A percentile compares a stretch with the other conserved stretches of the same genome.
These are phyloP conservation scores for Aurelia sp. DNA, from an alignment of 30 jellyfish, hydroid and myxozoan species.

Conservation along the genomic window DNA sequence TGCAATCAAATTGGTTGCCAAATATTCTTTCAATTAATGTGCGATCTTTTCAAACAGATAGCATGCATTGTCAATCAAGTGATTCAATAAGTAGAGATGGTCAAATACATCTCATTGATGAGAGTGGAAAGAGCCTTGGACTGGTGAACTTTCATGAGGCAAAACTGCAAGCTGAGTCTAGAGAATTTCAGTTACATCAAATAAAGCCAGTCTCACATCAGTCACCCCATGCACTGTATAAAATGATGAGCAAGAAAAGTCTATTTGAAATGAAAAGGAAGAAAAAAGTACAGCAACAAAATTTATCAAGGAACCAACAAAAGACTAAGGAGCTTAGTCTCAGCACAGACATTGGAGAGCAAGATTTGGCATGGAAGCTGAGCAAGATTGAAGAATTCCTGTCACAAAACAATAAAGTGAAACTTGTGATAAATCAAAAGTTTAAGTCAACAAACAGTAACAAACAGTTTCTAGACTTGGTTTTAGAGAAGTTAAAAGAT, in stretches of 20 bases:
- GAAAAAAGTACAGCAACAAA: slow-evolving; percentile 14
- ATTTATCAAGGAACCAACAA: slow-evolving; percentile 18
- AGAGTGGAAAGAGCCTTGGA: slow-evolving; percentile 67
- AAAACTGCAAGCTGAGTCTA: slow-evolving; percentile 48
- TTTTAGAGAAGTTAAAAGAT: slow-evolving; percentile 12
- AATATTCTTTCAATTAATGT: no score
- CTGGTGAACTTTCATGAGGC: slow-evolving; percentile 55
- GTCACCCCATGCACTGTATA: slow-evolving; percentile 62
- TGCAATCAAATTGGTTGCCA: no score
- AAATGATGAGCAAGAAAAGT: slow-evolving; percentile 43
- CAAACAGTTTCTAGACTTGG: slow-evolving; percentile 1
- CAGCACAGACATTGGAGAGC: slow-evolving; percentile 72
- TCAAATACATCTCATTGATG: slow-evolving; percentile 74
- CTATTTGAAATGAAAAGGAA: slow-evolving; percentile 33
- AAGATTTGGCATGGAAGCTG: slow-evolving; percentile 51
- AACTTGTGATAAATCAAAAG: slow-evolving; percentile 40
- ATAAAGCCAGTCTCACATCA: slow-evolving; percentile 48
- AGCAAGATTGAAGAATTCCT: slow-evolving; percentile 39
- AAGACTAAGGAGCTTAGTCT: slow-evolving; percentile 49
- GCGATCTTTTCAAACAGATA: no score
- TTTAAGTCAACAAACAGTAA: slow-evolving; percentile 23
- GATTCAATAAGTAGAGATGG: slow-evolving; percentile 52
- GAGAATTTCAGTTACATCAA: slow-evolving; percentile 42
- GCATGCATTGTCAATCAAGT: not conserved
- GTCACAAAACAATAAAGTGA: slow-evolving; percentile 35